A percentile compares a stretch with the other conserved stretches of the same genome.
Conservation (phyloP, 2,797 vertebrate genomes). For the Cuculus canorus region DNA sequence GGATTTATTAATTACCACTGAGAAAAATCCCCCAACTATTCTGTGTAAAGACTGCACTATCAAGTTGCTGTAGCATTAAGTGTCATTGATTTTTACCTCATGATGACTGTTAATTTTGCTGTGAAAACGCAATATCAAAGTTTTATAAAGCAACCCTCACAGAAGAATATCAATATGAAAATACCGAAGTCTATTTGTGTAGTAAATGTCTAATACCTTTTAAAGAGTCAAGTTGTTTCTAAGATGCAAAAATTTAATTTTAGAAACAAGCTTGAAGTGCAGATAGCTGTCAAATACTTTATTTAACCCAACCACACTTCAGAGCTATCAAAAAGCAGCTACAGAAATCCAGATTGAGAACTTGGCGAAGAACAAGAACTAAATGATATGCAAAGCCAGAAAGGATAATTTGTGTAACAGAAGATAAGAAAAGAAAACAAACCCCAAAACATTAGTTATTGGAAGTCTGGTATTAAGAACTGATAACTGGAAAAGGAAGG, state of each 20-base stretch:
- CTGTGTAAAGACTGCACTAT: background rate
- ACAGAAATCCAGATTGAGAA: background rate
- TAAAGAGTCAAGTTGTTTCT: background rate
- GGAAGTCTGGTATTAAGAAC: background rate
- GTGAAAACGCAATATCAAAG: background rate
- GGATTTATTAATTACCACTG: background rate
- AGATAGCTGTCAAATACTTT: background rate
- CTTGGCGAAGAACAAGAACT: background rate
- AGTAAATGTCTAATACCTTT: background rate
- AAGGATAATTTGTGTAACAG: background rate
- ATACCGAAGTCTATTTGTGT: background rate
- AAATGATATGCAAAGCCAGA: background rate
- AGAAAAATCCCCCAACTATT: background rate
- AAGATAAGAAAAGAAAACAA: background rate
- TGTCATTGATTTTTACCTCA: background rate
- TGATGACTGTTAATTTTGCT: background rate
- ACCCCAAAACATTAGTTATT: background rate
- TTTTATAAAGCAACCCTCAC: background rate
- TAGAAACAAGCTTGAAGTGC: background rate
- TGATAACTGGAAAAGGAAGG: background rate
- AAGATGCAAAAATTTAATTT: background rate
- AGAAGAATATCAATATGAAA: constrained; percentile 6
- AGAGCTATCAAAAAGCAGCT: background rate
- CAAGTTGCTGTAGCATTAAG: background rate
- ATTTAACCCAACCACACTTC: background rate